Percentiles rank a stretch among this genome's conserved stretches.
These are phyloP conservation scores for Manis javanica DNA, from an alignment of 2,797 vertebrate genomes.

Conservation along the genomic window DNA sequence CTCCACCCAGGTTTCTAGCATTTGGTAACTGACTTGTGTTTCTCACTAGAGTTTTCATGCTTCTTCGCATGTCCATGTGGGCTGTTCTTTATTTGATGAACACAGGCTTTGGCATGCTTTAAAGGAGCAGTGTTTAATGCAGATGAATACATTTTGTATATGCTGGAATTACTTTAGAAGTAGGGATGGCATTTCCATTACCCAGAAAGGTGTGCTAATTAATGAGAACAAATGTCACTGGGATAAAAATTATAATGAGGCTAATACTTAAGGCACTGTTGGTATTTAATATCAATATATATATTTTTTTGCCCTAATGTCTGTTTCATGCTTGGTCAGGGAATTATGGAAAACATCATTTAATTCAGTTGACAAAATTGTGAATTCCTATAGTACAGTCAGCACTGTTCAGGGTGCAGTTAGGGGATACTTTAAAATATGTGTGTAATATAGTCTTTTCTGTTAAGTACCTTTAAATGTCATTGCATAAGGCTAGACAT, in stretches of 20 bases:
- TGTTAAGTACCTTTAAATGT: slow-evolving; percentile 42
- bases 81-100: slow-evolving; percentile 5
- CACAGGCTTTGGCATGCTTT: slow-evolving; percentile 35
- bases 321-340: not conserved
- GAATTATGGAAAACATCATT: slow-evolving; percentile 44
- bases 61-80: not conserved
- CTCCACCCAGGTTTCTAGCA: not conserved
- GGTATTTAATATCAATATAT: slow-evolving; percentile 35
- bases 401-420: not conserved
- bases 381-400: not conserved
- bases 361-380: slow-evolving; percentile 29
- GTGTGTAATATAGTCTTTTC: not conserved
- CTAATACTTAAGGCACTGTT: not conserved
- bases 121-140: slow-evolving; percentile 13
- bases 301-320: slow-evolving; percentile 43
- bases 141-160: not conserved
- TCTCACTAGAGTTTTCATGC: not conserved
- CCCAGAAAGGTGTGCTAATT: slow-evolving; percentile 38
- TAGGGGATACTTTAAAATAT: slow-evolving; percentile 19
- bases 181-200: slow-evolving; percentile 43
- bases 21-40: not conserved
- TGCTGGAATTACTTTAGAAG: slow-evolving; percentile 60
- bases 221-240: slow-evolving; percentile 48
- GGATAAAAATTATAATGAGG: slow-evolving; percentile 50
- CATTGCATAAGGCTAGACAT: slow-evolving; percentile 28